Percentiles rank a stretch among this genome's conserved stretches.
These are phyloP conservation scores for Aptenodytes forsteri DNA, from an alignment of 2,113 vertebrate species.

Conservation along the genomic window DNA sequence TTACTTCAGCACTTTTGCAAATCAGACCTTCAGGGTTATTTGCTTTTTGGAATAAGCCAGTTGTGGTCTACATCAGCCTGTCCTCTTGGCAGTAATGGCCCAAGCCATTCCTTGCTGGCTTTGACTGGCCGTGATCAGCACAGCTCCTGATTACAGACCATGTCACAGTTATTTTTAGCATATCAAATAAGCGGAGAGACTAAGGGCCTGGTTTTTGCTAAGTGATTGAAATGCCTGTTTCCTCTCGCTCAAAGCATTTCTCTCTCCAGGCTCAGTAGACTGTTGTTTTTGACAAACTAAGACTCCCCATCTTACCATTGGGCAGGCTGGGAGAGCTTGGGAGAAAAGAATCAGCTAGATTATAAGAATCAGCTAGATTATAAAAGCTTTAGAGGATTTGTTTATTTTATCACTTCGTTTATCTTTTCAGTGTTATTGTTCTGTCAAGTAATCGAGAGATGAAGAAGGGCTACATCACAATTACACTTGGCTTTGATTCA, in stretches of 20 bases:
- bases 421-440: not conserved
- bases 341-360: not conserved
- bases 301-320: not conserved
- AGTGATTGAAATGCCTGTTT: not conserved
- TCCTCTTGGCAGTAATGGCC: not conserved
- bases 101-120: not conserved
- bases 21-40: not conserved
- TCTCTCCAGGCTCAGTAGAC: not conserved
- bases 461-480: not conserved
- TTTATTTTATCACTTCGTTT: not conserved
- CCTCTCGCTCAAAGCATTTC: not conserved
- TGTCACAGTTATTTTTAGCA: not conserved
- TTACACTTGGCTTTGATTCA: not conserved
- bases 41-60: not conserved
- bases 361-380: not conserved
- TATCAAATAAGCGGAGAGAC: not conserved
- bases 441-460: not conserved
- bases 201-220: not conserved
- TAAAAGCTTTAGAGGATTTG: not conserved
- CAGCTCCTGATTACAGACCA: not conserved
- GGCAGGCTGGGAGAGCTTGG: not conserved
- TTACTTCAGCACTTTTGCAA: constrained; percentile 1
- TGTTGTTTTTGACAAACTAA: not conserved
- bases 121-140: not conserved
- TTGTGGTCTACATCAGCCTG: not conserved